Base-by-base conservation (phyloP, 2,113 vertebrate species). In the Illadopsis cleaveri region DNA sequence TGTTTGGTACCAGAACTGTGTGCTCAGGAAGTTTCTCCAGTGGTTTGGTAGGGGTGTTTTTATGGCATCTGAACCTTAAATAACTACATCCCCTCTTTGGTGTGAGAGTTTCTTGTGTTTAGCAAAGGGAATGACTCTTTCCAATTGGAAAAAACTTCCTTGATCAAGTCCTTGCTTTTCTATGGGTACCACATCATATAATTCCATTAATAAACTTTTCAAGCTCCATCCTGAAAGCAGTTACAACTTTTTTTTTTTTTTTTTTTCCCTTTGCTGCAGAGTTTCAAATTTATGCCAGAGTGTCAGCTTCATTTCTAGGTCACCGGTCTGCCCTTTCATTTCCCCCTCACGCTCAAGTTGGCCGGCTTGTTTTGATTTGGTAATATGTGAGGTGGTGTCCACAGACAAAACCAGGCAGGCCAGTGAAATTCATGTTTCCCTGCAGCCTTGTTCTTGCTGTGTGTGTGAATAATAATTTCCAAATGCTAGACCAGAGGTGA, bases 281-380 rank as follows among this genome's bases (percentile, higher is more conserved):
- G 83, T 71, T 91, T 84, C 86, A 53, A 89, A 65, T 80, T 90
- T 73, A 61, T 73, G 89, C 81, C 66, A 77, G 50, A 95, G 71
- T 80, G 71, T 87, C 78, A 28, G 81, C 95, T 91, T 94, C 44
- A 4, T 94, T 96, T 96, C 88, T 94, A 96, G 95, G 96, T 96
- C 95, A 95, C 90, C 0, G 5, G 21, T 84, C 93, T 96, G 95
- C 94, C 93, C 93, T 96, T 90, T 94, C 91, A 86, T 94, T 95
- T 95, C 93, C 89, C 86, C 91, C 85, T 88, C 35, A 24, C 10
- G 10, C 72, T 89, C 88, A 88, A 87, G 94, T 47, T 89, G 92
- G 86, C 81, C 5, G 28, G 79, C 93, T 95, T 92, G 94, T 96
- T 94, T 96, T 94, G 88, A 95, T 96, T 96, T 95, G 94, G 77